phyloP scores from a whole-genome alignment of 2,113 vertebrate species.

The Odocoileus hemionus region DNA sequence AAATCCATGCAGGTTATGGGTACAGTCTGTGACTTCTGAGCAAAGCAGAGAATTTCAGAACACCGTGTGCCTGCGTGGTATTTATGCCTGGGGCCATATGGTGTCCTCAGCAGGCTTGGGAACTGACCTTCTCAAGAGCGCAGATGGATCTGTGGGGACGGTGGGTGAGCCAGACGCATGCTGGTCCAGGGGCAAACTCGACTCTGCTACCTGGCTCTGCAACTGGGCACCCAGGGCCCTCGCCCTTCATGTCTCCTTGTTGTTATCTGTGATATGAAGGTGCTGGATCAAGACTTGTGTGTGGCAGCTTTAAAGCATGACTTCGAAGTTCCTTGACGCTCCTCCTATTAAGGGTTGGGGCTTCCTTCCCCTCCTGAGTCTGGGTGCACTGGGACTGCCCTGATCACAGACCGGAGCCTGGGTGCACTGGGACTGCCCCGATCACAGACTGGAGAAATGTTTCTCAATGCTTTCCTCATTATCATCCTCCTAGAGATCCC shows the following conservation, averaged over 20 bases:
- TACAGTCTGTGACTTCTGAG: neutral
- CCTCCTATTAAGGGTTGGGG: neutral
- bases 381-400: neutral
- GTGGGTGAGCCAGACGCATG: neutral
- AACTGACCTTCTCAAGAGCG: neutral
- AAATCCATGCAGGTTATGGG: neutral
- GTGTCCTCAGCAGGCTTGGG: conserved; percentile 2
- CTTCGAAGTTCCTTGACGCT: neutral
- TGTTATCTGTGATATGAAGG: neutral
- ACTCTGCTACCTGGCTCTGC: neutral
- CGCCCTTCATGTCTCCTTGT: neutral
- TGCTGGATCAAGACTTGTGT: neutral
- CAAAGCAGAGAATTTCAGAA: neutral
- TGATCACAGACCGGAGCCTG: neutral
- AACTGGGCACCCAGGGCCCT: neutral
- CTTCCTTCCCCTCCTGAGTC: neutral
- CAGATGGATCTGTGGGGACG: neutral
- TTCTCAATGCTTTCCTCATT: neutral
- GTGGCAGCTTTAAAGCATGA: neutral
- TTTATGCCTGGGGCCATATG: neutral
- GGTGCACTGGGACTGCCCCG: neutral
- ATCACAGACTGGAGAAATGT: neutral
- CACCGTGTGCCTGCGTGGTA: accelerated
- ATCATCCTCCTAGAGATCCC: neutral
- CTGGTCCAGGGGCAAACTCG: neutral